Evolutionary conservation across 2,113 vertebrate genomes (phyloP).

Genomic region (Rousettus leschenaultii): DNA sequence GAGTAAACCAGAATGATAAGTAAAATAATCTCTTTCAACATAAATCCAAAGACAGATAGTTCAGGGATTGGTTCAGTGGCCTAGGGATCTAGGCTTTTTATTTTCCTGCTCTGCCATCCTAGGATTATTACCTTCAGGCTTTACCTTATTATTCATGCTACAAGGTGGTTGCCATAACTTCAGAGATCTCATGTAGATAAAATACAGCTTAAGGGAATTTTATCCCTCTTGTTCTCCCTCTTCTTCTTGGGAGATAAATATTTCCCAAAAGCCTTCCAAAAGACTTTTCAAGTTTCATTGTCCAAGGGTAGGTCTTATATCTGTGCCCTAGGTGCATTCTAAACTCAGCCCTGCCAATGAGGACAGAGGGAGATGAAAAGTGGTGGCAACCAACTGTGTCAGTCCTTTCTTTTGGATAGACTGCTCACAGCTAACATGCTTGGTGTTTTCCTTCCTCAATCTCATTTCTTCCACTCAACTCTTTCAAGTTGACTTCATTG

Average conservation of each 20-base stretch:
- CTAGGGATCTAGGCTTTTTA: not conserved
- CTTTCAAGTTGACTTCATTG: not conserved
- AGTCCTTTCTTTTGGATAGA: not conserved
- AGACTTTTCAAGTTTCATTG: not conserved
- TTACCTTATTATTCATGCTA: not conserved
- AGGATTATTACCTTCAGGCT: not conserved
- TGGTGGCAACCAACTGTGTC: not conserved
- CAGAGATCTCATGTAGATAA: not conserved
- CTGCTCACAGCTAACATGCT: not conserved
- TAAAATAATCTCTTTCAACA: not conserved
- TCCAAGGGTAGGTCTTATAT: not conserved
- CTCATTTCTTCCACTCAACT: not conserved
- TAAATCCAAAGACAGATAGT: not conserved
- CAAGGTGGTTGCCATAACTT: not conserved
- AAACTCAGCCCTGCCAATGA: not conserved
- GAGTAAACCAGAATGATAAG: not conserved
- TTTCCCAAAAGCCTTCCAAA: not conserved
- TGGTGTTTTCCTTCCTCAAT: not conserved
- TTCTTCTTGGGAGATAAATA: not conserved
- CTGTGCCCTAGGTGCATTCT: not conserved
- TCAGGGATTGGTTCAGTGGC: not conserved
- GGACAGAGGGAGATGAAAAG: not conserved
- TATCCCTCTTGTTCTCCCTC: not conserved
- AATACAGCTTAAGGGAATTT: not conserved
- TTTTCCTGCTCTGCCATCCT: not conserved